phyloP scores from a whole-genome alignment of 2,113 vertebrate species.

The Campylorhamphus procurvoides region DNA sequence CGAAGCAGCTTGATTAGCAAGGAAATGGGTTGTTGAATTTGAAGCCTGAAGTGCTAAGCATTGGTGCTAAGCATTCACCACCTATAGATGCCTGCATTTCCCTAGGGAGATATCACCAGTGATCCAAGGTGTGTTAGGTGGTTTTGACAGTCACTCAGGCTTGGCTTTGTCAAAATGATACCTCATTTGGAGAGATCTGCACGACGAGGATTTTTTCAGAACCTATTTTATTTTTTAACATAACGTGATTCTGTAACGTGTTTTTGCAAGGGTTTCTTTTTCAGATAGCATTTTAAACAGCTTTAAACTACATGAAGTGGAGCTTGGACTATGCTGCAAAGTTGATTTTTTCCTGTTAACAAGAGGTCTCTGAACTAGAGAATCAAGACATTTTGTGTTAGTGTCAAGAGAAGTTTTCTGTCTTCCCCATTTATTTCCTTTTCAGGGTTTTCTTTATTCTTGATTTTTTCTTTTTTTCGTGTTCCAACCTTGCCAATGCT shows the following conservation, averaged over 20 bases:
- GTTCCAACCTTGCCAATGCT: neutral
- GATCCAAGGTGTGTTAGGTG: neutral
- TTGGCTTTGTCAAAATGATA: neutral
- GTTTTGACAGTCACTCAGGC: accelerated
- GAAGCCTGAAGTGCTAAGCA: neutral
- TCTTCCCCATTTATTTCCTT: neutral
- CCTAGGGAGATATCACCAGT: neutral
- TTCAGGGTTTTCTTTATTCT: neutral
- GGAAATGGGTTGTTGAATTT: neutral
- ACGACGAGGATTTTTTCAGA: neutral
- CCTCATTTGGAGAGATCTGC: neutral
- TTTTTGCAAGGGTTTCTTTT: neutral
- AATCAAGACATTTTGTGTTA: neutral
- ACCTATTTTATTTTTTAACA: neutral
- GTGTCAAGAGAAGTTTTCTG: neutral
- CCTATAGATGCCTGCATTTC: neutral
- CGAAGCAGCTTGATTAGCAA: neutral
- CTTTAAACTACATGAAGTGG: neutral
- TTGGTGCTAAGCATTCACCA: neutral
- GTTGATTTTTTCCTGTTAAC: neutral
- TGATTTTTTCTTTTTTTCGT: neutral
- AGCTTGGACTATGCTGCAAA: neutral
- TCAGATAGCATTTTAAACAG: neutral
- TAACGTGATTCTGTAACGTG: neutral
- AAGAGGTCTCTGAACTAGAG: neutral